phyloP scores from a whole-genome alignment of 2,113 vertebrate species.

The Delphinus delphis region DNA sequence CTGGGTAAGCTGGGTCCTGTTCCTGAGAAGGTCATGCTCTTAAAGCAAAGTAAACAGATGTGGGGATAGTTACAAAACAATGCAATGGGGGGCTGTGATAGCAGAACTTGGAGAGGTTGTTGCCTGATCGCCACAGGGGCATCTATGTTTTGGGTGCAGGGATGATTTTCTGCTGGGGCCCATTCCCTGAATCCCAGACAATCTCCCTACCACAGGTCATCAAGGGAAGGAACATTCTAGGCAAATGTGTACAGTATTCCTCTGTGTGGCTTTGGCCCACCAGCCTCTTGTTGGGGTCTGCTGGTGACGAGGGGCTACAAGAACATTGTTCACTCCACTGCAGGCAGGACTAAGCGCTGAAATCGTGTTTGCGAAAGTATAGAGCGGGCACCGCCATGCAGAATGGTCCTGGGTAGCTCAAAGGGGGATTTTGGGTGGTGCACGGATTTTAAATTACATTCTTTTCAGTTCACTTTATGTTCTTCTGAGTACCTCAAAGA shows the following conservation, averaged over 20 bases:
- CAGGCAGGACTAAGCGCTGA: background rate
- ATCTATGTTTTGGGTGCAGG: background rate
- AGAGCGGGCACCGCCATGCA: fast-evolving
- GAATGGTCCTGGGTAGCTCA: background rate
- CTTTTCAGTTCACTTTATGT: background rate
- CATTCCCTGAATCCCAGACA: background rate
- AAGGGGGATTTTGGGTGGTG: background rate
- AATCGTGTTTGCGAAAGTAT: fast-evolving
- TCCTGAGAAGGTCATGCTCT: background rate
- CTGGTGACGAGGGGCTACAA: background rate
- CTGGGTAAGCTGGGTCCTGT: background rate
- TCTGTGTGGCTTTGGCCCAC: background rate
- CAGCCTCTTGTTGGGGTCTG: background rate
- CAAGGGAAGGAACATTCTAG: background rate
- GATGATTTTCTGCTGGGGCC: background rate
- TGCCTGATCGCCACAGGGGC: fast-evolving
- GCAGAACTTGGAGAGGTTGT: background rate
- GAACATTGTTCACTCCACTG: background rate
- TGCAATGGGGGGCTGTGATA: background rate
- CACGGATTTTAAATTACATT: background rate
- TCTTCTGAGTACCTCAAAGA: background rate
- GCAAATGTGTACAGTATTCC: background rate
- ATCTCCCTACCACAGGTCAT: background rate
- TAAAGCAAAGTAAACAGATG: background rate
- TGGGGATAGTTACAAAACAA: background rate